Evolutionary conservation across 37 sponge, comb jelly and placozoan species (phyloP).

Genomic region (Amphimedon queenslandica): DNA sequence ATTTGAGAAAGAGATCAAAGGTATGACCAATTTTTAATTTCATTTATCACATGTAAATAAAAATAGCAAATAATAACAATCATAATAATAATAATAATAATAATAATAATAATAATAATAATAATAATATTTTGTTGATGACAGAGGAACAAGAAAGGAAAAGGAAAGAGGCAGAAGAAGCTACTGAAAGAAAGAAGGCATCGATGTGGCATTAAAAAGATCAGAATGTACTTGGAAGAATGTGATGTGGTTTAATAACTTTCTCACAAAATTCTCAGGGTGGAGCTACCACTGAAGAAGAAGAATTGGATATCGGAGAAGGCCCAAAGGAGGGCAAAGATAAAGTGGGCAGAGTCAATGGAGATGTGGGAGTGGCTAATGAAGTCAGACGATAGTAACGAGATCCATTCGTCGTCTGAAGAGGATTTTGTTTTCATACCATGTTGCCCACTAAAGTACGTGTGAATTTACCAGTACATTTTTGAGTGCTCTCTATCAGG

Average conservation of each 20-base stretch:
- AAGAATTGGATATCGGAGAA: background rate
- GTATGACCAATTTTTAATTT: no score
- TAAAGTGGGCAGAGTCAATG: background rate
- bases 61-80: no score
- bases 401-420: background rate
- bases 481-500: constrained; percentile 23
- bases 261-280: background rate
- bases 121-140: no score
- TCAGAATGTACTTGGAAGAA: background rate
- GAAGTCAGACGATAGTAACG: background rate
- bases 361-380: background rate
- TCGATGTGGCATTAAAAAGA: background rate
- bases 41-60: no score
- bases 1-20: constrained; percentile 84
- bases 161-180: background rate
- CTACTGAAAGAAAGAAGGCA: background rate
- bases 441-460: constrained; percentile 43
- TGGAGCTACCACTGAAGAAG: background rate
- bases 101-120: no score
- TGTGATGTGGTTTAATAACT: background rate
- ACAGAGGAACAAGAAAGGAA: no score
- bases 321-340: background rate
- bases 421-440: constrained; percentile 39
- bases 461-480: constrained; percentile 34
- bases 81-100: no score